Evolutionary conservation across 2,113 vertebrate species (phyloP).

Genomic region (Trachemys scripta): DNA sequence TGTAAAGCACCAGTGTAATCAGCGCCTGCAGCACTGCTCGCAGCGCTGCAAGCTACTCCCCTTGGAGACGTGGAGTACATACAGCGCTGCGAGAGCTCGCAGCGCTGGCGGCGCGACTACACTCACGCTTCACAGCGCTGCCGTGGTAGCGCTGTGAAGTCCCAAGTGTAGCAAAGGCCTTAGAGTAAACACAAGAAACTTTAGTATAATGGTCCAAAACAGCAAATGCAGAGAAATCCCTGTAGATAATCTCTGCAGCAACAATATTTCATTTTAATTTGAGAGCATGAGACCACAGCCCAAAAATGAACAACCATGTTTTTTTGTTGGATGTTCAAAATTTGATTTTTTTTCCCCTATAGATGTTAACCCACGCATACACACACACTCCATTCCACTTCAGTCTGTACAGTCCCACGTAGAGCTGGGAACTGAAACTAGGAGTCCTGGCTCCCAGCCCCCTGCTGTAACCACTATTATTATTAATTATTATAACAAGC

Average conservation of each 20-base stretch:
- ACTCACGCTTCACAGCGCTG: no score
- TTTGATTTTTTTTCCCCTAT: not conserved
- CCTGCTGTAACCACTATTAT: rapidly evolving
- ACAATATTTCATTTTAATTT: slow-evolving; percentile 36
- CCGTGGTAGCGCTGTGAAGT: no score
- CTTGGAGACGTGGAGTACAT: no score
- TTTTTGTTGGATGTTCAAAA: not conserved
- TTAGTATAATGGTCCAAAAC: slow-evolving; percentile 62
- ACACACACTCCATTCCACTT: not conserved
- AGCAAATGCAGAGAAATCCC: slow-evolving; percentile 57
- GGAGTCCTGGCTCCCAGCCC: not conserved
- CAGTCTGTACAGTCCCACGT: not conserved
- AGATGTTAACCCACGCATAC: not conserved
- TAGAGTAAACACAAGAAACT: slow-evolving; percentile 69
- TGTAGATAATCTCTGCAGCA: slow-evolving; percentile 49
- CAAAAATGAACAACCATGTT: not conserved
- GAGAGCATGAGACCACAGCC: not conserved
- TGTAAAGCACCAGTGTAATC: no score
- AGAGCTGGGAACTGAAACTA: not conserved
- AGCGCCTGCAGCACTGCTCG: no score
- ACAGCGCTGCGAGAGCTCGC: no score
- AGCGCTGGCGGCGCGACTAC: no score
- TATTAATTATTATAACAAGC: not conserved
- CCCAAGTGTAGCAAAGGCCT: no score
- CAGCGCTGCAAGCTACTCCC: no score